phyloP scores from a whole-genome alignment of 2,797 vertebrate species.

The Chromobotia macracanthus region DNA sequence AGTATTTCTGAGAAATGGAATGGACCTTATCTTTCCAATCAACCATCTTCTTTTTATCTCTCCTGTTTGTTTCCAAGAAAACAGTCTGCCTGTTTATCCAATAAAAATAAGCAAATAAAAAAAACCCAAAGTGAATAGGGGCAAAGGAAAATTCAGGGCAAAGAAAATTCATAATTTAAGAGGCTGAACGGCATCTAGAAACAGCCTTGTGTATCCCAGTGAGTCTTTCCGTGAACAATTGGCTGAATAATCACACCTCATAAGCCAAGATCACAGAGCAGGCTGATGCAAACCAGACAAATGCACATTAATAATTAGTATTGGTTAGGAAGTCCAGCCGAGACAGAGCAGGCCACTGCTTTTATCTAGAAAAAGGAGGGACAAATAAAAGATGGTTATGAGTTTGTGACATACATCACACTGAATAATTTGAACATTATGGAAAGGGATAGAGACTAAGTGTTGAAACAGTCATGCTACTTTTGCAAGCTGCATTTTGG shows the following conservation, averaged over 20 bases:
- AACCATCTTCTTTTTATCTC: neutral
- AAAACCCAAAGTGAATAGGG: conserved; percentile 19
- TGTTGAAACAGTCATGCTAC: neutral
- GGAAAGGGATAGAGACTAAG: too few relatives aligned
- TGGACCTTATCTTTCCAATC: neutral
- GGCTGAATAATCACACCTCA: conserved; percentile 33
- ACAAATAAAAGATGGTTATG: neutral
- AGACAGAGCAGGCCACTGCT: conserved; percentile 25
- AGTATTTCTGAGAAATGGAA: neutral
- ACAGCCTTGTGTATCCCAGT: conserved; percentile 17
- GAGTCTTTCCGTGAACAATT: conserved; percentile 38
- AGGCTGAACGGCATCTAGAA: conserved; percentile 40
- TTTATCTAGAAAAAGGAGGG: conserved; percentile 29
- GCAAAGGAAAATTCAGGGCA: conserved; percentile 25
- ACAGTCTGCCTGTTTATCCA: neutral
- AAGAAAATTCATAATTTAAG: conserved; percentile 37
- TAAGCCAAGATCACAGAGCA: conserved; percentile 37
- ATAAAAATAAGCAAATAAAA: conserved; percentile 25
- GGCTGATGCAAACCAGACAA: conserved; percentile 37
- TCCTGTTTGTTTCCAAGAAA: neutral
- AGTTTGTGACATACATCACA: neutral
- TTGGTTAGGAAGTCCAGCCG: conserved; percentile 24
- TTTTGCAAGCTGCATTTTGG: neutral
- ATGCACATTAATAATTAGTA: conserved; percentile 42
- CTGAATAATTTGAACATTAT: neutral